These are phyloP conservation scores for Galeopsomyia nigrocyanea DNA, from an alignment of 2,888 invertebrate species.

Conservation along the genomic window DNA sequence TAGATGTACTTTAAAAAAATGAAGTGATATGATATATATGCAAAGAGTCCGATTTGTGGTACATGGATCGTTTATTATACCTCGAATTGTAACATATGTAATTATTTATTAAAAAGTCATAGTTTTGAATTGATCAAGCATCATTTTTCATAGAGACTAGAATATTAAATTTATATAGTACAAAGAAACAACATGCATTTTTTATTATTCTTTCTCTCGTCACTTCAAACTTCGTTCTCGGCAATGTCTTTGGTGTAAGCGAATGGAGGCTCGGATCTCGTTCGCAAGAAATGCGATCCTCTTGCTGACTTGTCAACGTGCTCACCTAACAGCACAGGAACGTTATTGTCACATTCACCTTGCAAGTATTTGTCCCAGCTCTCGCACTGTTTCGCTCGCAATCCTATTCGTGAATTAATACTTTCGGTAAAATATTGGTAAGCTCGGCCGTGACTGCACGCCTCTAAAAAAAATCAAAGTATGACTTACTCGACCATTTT, in stretches of 20 bases:
- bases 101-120: conserved; percentile 46
- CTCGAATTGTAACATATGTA: conserved; percentile 48
- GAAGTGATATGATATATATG: conserved; percentile 26
- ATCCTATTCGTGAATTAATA: conserved; percentile 62
- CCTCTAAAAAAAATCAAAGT: conserved; percentile 62
- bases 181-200: conserved; percentile 6
- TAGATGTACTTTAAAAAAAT: conserved; percentile 40
- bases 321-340: conserved; percentile 61
- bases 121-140: conserved; percentile 33
- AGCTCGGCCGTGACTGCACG: conserved; percentile 70
- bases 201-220: conserved; percentile 13
- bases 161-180: conserved; percentile 42
- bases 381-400: conserved; percentile 65
- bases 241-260: conserved; percentile 49
- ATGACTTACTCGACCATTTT: neutral
- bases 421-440: conserved; percentile 70
- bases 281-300: conserved; percentile 63
- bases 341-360: conserved; percentile 57
- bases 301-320: conserved; percentile 58
- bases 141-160: conserved; percentile 43
- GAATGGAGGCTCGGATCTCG: conserved; percentile 61
- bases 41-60: conserved; percentile 40
- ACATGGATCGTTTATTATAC: conserved; percentile 45
- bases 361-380: conserved; percentile 62
- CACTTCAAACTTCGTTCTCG: conserved; percentile 35